A percentile compares a stretch with the other conserved stretches of the same genome.
Conservation (phyloP, 2,888 invertebrate species). For the Atethmia centrago region DNA sequence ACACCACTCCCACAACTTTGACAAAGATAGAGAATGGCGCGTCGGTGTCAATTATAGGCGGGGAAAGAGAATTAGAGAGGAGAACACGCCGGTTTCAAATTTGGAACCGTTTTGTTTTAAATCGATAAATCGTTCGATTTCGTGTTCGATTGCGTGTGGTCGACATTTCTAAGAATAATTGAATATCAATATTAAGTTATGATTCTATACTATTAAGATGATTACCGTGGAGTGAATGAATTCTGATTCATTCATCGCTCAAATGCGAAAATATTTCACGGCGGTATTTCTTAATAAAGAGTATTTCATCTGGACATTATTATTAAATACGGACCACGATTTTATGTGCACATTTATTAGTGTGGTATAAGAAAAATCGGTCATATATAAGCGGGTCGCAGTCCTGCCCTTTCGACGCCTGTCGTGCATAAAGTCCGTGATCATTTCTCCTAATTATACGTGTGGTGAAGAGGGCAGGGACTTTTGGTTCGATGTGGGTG, state of each 20-base stretch:
- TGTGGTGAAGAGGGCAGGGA: conserved; percentile 81
- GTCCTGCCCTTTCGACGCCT: conserved; percentile 88
- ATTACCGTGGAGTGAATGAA: conserved; percentile 83
- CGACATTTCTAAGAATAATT: conserved; percentile 88
- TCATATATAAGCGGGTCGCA: conserved; percentile 85
- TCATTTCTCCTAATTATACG: conserved; percentile 89
- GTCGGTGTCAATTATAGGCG: conserved; percentile 90
- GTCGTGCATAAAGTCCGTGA: conserved; percentile 87
- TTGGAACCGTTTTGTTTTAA: conserved; percentile 89
- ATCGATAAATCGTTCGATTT: conserved; percentile 90
- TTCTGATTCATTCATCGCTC: conserved; percentile 79
- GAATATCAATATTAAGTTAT: conserved; percentile 86
- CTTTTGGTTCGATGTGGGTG: conserved; percentile 87
- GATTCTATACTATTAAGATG: conserved; percentile 85
- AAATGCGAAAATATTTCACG: conserved; percentile 77
- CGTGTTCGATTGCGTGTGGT: conserved; percentile 88
- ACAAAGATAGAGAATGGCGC: conserved; percentile 81
- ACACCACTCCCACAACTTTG: conserved; percentile 57
- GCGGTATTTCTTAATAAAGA: conserved; percentile 84
- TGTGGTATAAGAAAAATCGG: conserved; percentile 83
- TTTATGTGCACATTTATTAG: conserved; percentile 86
- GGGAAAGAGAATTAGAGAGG: conserved; percentile 89
- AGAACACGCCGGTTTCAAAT: conserved; percentile 87
- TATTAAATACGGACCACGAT: conserved; percentile 77
- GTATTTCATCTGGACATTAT: conserved; percentile 80